Conservation (phyloP, 2,888 invertebrate genomes). For the Epistrophe eligans region DNA sequence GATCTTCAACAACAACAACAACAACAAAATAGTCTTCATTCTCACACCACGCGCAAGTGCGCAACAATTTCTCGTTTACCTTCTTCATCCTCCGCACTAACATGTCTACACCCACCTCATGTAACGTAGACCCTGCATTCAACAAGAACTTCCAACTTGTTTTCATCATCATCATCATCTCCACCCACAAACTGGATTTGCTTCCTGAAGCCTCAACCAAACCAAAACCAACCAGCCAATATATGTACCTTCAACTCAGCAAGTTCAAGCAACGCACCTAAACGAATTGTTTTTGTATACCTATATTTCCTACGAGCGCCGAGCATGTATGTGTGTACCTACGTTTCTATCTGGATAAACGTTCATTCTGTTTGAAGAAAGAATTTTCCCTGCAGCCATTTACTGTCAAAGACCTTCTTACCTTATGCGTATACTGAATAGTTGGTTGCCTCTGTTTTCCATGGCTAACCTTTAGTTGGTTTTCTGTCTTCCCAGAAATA, state of each 20-base stretch:
- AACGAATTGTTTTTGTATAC: neutral
- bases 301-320: no score
- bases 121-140: constrained; percentile 57
- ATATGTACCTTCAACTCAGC: constrained; percentile 46
- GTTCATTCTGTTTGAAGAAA: constrained; percentile 16
- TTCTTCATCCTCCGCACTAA: constrained; percentile 13
- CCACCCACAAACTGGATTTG: constrained; percentile 74
- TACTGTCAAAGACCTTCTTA: constrained; percentile 66
- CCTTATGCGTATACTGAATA: constrained; percentile 60
- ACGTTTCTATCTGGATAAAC: neutral
- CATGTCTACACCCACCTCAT: constrained; percentile 50
- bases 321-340: no score
- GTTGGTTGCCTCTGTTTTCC: constrained; percentile 46
- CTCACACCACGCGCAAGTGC: constrained; percentile 41
- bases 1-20: neutral
- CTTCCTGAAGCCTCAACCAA: constrained; percentile 56
- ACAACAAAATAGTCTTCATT: constrained; percentile 22
- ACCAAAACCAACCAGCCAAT: constrained; percentile 14
- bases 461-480: constrained; percentile 37
- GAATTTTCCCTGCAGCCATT: constrained; percentile 60
- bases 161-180: constrained; percentile 56
- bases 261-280: constrained; percentile 23
- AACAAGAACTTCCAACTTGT: constrained; percentile 68
- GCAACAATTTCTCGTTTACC: constrained; percentile 43
- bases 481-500: constrained; percentile 65